These are phyloP conservation scores for Drosophila micromelanica DNA, from an alignment of 1,140 invertebrate species.

Conservation along the genomic window DNA sequence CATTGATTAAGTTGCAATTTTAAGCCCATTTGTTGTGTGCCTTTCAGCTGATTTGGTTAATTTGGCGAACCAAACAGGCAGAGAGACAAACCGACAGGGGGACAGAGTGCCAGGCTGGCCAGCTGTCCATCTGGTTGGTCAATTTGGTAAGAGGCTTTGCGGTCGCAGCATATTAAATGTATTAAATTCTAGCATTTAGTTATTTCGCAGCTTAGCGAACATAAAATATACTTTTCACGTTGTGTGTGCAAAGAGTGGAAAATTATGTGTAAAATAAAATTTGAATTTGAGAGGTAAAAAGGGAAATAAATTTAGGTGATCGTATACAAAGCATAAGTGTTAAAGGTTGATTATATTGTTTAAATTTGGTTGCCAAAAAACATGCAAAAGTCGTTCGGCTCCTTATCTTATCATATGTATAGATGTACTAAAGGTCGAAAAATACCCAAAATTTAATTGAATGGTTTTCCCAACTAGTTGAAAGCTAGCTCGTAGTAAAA, in stretches of 20 bases:
- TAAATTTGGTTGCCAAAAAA: too few relatives aligned
- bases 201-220: background rate
- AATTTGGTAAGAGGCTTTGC: slow-evolving; percentile 41
- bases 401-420: too few relatives aligned
- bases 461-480: too few relatives aligned
- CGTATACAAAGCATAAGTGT: too few relatives aligned
- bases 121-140: slow-evolving; percentile 5
- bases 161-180: slow-evolving; percentile 17
- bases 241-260: background rate
- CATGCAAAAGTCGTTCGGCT: too few relatives aligned
- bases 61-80: slow-evolving; percentile 25
- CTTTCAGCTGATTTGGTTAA: slow-evolving; percentile 51
- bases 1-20: slow-evolving; percentile 37
- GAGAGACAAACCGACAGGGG: background rate
- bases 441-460: too few relatives aligned
- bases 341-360: too few relatives aligned
- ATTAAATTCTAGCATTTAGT: background rate
- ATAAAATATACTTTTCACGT: background rate
- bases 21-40: slow-evolving; percentile 27
- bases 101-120: background rate
- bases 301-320: background rate
- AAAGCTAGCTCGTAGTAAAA: too few relatives aligned
- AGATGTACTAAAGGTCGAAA: too few relatives aligned
- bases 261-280: background rate
- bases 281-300: background rate